Evolutionary conservation across 2,113 vertebrate genomes (phyloP), one percentile per base, ranked within the genome.

Genomic region (Psammodynastes pulverulentus): DNA sequence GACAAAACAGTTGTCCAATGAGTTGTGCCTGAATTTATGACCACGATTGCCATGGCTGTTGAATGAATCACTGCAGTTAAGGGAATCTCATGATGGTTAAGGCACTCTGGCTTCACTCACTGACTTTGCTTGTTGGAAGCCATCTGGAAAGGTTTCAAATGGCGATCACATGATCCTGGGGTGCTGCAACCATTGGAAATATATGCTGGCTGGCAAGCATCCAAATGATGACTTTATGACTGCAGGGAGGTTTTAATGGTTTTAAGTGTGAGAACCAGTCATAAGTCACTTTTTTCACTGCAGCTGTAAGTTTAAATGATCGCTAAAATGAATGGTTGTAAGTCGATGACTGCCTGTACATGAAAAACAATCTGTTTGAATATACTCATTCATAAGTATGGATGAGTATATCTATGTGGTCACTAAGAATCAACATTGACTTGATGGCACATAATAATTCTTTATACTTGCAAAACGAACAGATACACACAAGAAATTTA

Each of bases 401-500:
- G 34, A 79, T 79, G 34, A n/a, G 6, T 39, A 79, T 79, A 79
- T 8, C 17, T 79, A 21, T 79, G 72, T 43, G 34, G 34, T 43
- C 72, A 43, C 72, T 79, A 79, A 21, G 72, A 39, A 19, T 39
- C 34, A 19, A 79, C 67, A 79, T 19, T 19, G 6, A 79, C 34
- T 34, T 19, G 34, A 39, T n/a, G 10, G 10, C 19, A 51, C 26
- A n/a, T 87, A 49, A 19, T 19, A 51, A 24, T 51, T 21, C 49
- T 87, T 43, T 86, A 84, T 29, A 56, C 90, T 90, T 79, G 67
- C 1, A 3, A 26, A 92, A 46, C 51, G 29, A 0, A 1, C 7
- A 90, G 39, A 94, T 46, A 48, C 17, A 88, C 15, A 24, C 5
- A 94, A 2, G 0, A 84, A 94, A 51, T 84, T 62, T 91, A 94